A percentile compares a stretch with the other conserved stretches of the same genome.
These are phyloP conservation scores for Malurus leucopterus DNA, from an alignment of 2,797 vertebrate genomes.

Conservation along the genomic window DNA sequence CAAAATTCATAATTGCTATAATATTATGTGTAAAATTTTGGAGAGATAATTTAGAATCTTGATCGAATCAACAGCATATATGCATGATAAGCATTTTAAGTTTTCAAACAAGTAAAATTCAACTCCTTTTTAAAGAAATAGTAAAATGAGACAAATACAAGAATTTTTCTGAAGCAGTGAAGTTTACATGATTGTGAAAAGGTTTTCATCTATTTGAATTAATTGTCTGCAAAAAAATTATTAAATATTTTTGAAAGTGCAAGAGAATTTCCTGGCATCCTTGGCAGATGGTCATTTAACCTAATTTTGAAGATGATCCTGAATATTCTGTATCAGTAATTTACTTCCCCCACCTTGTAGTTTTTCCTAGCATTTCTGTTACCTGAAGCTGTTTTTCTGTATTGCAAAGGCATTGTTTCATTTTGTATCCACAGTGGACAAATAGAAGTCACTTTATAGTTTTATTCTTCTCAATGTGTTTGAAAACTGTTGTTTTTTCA, in stretches of 20 bases:
- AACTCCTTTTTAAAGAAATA: neutral
- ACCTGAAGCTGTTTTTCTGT: neutral
- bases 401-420: neutral
- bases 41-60: neutral
- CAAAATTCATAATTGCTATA: neutral
- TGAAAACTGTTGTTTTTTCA: neutral
- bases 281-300: neutral
- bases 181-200: neutral
- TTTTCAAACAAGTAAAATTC: neutral
- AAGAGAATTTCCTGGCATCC: neutral
- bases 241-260: neutral
- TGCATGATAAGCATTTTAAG: neutral
- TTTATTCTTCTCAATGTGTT: neutral
- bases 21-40: neutral
- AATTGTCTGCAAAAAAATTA: neutral
- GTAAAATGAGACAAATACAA: neutral
- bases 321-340: neutral
- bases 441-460: neutral
- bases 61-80: neutral
- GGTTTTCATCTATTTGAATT: neutral
- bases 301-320: neutral
- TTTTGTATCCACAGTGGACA: neutral
- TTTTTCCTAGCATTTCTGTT: neutral
- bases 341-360: neutral
- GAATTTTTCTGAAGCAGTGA: no score